Evolutionary conservation across 2,888 invertebrate genomes (phyloP), one percentile per base, ranked within the genome.

Genomic region (Lathronympha strigana): DNA sequence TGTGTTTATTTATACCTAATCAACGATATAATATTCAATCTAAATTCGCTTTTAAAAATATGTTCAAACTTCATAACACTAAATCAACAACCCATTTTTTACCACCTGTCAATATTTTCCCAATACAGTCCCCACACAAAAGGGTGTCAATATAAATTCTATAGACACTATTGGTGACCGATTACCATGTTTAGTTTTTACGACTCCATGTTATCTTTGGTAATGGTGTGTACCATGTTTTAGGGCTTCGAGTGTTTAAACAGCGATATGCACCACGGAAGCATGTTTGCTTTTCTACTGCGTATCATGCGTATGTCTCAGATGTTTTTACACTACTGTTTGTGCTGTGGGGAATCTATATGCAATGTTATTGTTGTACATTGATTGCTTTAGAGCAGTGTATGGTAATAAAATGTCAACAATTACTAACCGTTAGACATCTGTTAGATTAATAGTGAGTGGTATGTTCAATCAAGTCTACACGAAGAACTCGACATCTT

Each of bases 151-250:
- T 63, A 54, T 57, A 67, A 43, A 51, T 67, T 69, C 15, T 67
- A 25, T 63, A 58, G 64, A 63, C 67, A 62, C 43, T 61, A 68
- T 71, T 67, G 70, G 54, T 67, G 71, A 68, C 62, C 71, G 74
- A 75, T 75, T 74, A 70, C 71, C 58, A 57, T 73, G 71, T 75
- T 74, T 72, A 69, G 57, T 69, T 72, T 70, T 69, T 68, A 61
- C 67, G 58, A 62, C 64, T 67, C 61, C 50, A 66, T 76, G 75
- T 76, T 76, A 70, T 74, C 72, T 72, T 71, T 72, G 28, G 70
- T 74, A 73, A 75, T 74, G 71, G 72, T 70, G 66, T 67, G 68
- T 55, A 66, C 61, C 55, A 49, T 50, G 66, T 68, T 69, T 67
- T 71, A 63, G 66, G 38, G 28, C 13, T 62, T 62, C 38, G 60